Evolutionary conservation across 2,113 vertebrate species (phyloP).

Genomic region (Boleophthalmus pectinirostris): DNA sequence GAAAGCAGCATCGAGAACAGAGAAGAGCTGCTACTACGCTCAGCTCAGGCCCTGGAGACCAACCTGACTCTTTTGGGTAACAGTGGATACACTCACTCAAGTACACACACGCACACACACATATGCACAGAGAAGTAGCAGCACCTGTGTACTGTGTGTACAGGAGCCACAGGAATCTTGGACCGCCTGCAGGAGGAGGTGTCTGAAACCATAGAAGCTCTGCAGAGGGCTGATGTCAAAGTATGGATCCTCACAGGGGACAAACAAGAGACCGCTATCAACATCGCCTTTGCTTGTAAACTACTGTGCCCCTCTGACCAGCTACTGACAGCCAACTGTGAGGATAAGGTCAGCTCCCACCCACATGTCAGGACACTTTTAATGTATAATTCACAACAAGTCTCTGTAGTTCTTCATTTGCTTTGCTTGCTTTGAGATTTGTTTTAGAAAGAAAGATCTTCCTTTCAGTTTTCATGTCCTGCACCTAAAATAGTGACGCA

Average conservation of each 20-base stretch:
- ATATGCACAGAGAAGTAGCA: background rate
- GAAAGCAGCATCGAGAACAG: conserved; percentile 91
- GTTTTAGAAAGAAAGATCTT: background rate
- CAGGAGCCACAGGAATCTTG: conserved; percentile 92
- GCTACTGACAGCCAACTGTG: conserved; percentile 82
- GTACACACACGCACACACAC: background rate
- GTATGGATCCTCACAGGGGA: conserved; percentile 97
- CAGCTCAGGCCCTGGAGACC: conserved; percentile 84
- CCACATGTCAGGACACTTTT: background rate
- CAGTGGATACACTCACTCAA: conserved; percentile 8
- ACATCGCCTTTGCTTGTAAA: conserved; percentile 88
- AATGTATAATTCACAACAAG: background rate
- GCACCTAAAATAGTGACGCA: background rate
- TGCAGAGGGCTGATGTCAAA: conserved; percentile 88
- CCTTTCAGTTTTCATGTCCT: background rate
- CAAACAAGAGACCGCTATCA: conserved; percentile 94
- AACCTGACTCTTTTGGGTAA: conserved; percentile 89
- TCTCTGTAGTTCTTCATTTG: background rate
- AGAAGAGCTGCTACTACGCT: conserved; percentile 87
- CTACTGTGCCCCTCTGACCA: conserved; percentile 81
- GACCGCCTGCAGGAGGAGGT: conserved; percentile 94
- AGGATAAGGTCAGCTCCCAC: conserved; percentile 78
- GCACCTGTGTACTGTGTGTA: background rate
- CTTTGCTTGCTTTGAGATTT: background rate
- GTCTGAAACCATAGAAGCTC: conserved; percentile 87